Conservation (phyloP, 64 coral and sea anemone species). For the Exaiptasia diaphana region DNA sequence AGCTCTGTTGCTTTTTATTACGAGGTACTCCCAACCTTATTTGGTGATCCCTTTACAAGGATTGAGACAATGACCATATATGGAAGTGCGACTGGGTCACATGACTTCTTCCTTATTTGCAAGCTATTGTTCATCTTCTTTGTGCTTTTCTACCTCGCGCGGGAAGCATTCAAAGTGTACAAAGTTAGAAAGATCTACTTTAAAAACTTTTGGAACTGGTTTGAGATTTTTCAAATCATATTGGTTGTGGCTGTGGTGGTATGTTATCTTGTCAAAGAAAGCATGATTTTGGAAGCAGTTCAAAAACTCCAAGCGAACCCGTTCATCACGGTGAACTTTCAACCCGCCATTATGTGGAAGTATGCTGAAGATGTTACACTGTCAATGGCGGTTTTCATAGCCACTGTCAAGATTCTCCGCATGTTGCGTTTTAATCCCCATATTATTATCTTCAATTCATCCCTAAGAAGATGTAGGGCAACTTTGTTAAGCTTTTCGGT, state of each 20-base stretch:
- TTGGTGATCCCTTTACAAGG: not conserved
- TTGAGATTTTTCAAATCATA: conserved; percentile 48
- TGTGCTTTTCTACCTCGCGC: conserved; percentile 18
- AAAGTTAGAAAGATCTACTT: conserved; percentile 40
- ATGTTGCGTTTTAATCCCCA: conserved; percentile 71
- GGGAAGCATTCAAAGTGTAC: conserved; percentile 21
- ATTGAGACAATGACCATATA: conserved; percentile 59
- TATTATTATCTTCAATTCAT: conserved; percentile 61
- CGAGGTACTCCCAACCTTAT: conserved; percentile 25
- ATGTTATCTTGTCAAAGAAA: conserved; percentile 55
- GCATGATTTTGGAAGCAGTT: conserved; percentile 17
- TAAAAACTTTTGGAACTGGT: conserved; percentile 62
- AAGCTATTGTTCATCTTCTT: conserved; percentile 61
- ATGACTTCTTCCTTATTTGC: conserved; percentile 25
- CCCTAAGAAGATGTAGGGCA: conserved; percentile 35
- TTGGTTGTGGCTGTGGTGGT: conserved; percentile 23
- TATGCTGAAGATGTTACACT: conserved; percentile 52
- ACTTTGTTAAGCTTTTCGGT: conserved; percentile 47
- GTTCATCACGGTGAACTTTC: conserved; percentile 59
- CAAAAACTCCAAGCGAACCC: conserved; percentile 56
- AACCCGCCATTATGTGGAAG: conserved; percentile 23
- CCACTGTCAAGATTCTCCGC: conserved; percentile 61
- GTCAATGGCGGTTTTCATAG: conserved; percentile 55
- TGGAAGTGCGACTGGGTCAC: conserved; percentile 32
- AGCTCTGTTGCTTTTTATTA: conserved; percentile 45